Evolutionary conservation across 2,113 vertebrate species (phyloP).

Genomic region (Peucedramus taeniatus): DNA sequence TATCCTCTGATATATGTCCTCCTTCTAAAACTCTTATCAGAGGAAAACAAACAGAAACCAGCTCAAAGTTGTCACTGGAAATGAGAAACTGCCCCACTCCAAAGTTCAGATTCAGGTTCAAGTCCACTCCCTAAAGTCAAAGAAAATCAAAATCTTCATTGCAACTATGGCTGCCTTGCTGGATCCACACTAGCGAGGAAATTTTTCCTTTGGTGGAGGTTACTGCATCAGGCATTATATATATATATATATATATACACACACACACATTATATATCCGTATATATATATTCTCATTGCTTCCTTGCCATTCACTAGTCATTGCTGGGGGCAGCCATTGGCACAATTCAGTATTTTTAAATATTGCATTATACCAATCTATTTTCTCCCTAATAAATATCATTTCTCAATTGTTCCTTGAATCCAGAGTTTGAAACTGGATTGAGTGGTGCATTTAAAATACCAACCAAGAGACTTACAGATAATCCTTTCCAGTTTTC

Average conservation of each 20-base stretch:
- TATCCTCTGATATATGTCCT: background rate
- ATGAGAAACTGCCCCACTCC: background rate
- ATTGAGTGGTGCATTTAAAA: background rate
- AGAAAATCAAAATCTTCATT: background rate
- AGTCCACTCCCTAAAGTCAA: background rate
- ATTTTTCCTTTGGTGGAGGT: background rate
- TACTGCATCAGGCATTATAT: background rate
- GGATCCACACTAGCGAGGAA: background rate
- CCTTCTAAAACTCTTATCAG: background rate
- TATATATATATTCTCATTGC: background rate
- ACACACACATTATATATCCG: fast-evolving
- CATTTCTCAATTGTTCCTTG: background rate
- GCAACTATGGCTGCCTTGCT: background rate
- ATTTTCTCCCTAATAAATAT: background rate
- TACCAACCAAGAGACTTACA: background rate
- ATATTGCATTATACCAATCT: background rate
- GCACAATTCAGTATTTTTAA: background rate
- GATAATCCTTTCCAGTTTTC: background rate
- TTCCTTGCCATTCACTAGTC: background rate
- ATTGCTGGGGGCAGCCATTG: background rate
- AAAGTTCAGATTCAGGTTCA: background rate
- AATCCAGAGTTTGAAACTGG: background rate
- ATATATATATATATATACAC: background rate
- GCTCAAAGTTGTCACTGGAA: background rate
- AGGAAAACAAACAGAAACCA: background rate